These are phyloP conservation scores for Augochlora pura DNA, from an alignment of 1,140 invertebrate genomes.

Conservation along the genomic window DNA sequence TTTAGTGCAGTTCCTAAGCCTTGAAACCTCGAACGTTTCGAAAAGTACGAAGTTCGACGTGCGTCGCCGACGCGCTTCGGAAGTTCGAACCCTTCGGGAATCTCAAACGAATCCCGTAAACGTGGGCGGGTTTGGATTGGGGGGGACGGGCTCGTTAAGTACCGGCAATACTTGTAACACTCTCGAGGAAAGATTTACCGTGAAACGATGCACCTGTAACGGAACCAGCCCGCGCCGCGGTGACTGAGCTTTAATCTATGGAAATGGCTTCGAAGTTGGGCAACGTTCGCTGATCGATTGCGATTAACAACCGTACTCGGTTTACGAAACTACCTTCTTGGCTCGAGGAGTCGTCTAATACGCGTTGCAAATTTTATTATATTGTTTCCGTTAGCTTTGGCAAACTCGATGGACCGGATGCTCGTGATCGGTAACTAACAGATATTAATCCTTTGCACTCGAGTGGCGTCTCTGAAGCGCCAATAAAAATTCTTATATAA, in stretches of 20 bases:
- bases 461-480: too few relatives aligned
- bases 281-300: slow-evolving; percentile 8
- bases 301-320: not conserved
- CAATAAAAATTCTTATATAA: too few relatives aligned
- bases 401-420: too few relatives aligned
- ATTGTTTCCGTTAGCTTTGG: too few relatives aligned
- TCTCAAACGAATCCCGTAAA: slow-evolving; percentile 32
- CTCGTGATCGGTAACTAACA: too few relatives aligned
- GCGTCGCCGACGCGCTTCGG: slow-evolving; percentile 33
- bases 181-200: slow-evolving; percentile 51
- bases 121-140: not conserved
- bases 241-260: slow-evolving; percentile 33
- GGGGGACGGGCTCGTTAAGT: slow-evolving; percentile 43
- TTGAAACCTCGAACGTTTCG: slow-evolving; percentile 37
- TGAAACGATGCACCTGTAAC: slow-evolving; percentile 49
- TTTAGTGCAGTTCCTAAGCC: slow-evolving; percentile 38
- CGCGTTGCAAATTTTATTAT: not conserved
- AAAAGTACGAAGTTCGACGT: slow-evolving; percentile 55
- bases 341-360: not conserved
- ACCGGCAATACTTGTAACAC: slow-evolving; percentile 59
- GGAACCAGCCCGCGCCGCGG: not conserved
- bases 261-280: slow-evolving; percentile 22
- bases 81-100: slow-evolving; percentile 57
- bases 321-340: not conserved
- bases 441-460: too few relatives aligned